phyloP scores from a whole-genome alignment of 2,888 invertebrate genomes.

The Mallateleia sp. region DNA sequence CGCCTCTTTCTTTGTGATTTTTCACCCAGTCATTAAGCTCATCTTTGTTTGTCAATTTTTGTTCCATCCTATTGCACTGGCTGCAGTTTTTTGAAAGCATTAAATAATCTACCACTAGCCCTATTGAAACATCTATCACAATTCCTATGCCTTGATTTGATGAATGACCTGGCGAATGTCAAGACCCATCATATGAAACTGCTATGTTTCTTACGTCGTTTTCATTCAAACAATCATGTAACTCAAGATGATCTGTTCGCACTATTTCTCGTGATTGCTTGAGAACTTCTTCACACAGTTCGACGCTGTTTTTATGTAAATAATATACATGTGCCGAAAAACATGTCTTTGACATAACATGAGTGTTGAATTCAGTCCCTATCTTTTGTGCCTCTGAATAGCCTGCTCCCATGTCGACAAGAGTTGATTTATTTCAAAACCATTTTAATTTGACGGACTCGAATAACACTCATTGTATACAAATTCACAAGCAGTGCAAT shows the following conservation, averaged over 20 bases:
- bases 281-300: neutral
- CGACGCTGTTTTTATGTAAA: neutral
- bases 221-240: neutral
- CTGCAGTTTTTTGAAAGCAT: neutral
- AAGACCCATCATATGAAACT: constrained; percentile 1
- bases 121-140: neutral
- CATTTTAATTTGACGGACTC: constrained; percentile 15
- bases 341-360: neutral
- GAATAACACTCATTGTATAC: constrained; percentile 19
- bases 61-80: constrained; percentile 2
- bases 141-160: constrained; percentile 1
- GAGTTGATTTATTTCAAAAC: constrained; percentile 14
- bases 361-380: constrained; percentile 11
- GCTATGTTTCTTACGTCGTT: neutral
- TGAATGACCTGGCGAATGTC: neutral
- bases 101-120: neutral
- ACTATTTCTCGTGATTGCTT: neutral
- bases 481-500: constrained; percentile 17
- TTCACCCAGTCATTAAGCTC: constrained; percentile 6
- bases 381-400: constrained; percentile 20
- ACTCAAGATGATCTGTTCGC: neutral
- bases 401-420: constrained; percentile 22
- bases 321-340: constrained; percentile 7
- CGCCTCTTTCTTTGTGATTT: constrained; percentile 11
- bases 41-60: neutral